phyloP scores from a whole-genome alignment of 2,797 vertebrate species.

The Otus scops region DNA sequence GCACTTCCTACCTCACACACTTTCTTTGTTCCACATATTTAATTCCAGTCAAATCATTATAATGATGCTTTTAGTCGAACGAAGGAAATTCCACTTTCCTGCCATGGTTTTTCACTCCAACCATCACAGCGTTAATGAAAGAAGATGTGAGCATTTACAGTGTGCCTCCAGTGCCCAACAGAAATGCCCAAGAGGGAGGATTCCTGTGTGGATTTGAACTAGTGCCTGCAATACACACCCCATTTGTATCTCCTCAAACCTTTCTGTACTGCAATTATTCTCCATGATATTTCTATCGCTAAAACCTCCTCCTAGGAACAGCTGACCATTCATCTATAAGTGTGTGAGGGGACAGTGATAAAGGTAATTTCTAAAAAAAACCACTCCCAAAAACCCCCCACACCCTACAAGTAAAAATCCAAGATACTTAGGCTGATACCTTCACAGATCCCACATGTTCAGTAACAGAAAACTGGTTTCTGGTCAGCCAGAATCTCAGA shows the following conservation, averaged over 20 bases:
- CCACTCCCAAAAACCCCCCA: neutral
- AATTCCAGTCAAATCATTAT: neutral
- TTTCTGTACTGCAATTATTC: neutral
- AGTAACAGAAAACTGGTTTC: neutral
- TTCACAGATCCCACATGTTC: neutral
- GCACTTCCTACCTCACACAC: neutral
- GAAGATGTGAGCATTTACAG: neutral
- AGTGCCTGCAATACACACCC: neutral
- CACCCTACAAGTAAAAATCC: neutral
- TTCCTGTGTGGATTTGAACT: neutral
- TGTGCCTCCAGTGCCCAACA: neutral
- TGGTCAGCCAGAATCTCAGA: neutral
- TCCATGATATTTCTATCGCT: neutral
- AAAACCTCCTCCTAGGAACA: neutral
- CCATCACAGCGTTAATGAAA: neutral
- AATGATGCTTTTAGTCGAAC: neutral
- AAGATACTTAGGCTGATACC: neutral
- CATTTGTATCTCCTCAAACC: neutral
- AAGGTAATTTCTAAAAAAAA: neutral
- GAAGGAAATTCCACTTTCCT: neutral
- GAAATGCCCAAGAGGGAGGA: neutral
- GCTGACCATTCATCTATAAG: neutral
- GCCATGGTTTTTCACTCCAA: neutral
- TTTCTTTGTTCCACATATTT: neutral
- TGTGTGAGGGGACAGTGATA: neutral